These are phyloP conservation scores for Ctenoplectra terminalis DNA, from an alignment of 1,140 invertebrate species.

Conservation along the genomic window DNA sequence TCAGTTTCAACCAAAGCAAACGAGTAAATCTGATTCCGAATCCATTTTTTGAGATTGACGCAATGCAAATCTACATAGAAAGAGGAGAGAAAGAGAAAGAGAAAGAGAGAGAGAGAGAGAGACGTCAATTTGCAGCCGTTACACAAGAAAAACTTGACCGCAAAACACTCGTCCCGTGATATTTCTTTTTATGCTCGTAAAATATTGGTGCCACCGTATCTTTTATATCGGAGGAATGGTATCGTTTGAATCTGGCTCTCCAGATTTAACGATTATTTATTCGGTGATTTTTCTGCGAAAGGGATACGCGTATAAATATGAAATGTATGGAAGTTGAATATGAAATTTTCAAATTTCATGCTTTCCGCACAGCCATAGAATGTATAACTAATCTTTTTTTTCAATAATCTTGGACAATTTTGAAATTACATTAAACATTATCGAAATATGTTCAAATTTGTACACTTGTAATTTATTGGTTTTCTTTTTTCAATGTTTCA, in stretches of 20 bases:
- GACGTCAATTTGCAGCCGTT: neutral
- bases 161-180: neutral
- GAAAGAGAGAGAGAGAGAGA: no score
- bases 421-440: no score
- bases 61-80: conserved; percentile 4
- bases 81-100: no score
- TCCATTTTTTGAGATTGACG: conserved; percentile 32
- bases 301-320: neutral
- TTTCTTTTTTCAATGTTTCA: no score
- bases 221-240: neutral
- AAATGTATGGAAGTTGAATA: neutral
- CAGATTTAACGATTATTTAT: conserved; percentile 10
- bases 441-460: no score
- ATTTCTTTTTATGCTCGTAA: neutral
- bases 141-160: neutral
- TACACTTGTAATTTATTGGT: no score
- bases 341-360: neutral
- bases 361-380: no score
- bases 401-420: no score
- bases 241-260: neutral
- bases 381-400: neutral
- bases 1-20: neutral
- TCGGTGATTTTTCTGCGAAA: neutral
- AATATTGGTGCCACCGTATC: neutral
- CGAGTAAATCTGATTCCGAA: conserved; percentile 20